Conservation (phyloP, 64 coral and sea anemone species). For the Dendronephthya gigantea region DNA sequence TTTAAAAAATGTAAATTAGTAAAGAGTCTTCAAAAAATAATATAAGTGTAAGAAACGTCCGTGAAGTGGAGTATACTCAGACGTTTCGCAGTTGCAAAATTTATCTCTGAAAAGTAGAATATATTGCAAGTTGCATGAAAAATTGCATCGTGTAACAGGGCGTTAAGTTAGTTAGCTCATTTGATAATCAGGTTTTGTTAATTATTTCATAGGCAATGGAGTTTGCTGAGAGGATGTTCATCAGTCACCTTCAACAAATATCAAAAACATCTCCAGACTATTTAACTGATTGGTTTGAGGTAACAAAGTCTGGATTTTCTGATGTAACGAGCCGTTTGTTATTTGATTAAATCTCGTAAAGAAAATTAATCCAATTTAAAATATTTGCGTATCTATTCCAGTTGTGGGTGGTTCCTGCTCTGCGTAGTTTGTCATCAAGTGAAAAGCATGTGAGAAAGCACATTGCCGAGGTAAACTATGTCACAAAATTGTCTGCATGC, state of each 20-base stretch:
- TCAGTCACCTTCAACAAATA: slow-evolving; percentile 59
- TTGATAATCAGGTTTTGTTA: too few species aligned
- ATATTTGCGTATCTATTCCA: not conserved
- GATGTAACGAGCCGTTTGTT: not conserved
- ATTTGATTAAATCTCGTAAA: not conserved
- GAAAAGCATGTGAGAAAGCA: slow-evolving; percentile 12
- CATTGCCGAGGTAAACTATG: slow-evolving; percentile 24
- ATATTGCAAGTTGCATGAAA: too few species aligned
- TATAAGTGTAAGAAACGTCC: too few species aligned
- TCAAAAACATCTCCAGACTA: slow-evolving; percentile 6
- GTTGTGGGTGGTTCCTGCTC: slow-evolving; percentile 40
- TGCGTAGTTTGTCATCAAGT: not conserved
- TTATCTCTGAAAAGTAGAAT: too few species aligned
- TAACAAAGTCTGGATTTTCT: not conserved
- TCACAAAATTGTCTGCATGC: too few species aligned
- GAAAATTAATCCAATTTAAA: not conserved
- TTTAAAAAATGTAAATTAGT: too few species aligned
- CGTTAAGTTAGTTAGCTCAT: too few species aligned
- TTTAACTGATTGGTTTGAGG: slow-evolving; percentile 57
- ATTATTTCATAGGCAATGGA: slow-evolving; percentile 54
- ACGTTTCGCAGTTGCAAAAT: too few species aligned
- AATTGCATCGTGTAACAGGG: too few species aligned
- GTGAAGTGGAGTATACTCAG: too few species aligned
- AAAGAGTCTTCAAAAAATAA: too few species aligned
- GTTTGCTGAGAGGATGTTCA: slow-evolving; percentile 56